Evolutionary conservation across 2,888 invertebrate species (phyloP).

Genomic region (Gerris lacustris): DNA sequence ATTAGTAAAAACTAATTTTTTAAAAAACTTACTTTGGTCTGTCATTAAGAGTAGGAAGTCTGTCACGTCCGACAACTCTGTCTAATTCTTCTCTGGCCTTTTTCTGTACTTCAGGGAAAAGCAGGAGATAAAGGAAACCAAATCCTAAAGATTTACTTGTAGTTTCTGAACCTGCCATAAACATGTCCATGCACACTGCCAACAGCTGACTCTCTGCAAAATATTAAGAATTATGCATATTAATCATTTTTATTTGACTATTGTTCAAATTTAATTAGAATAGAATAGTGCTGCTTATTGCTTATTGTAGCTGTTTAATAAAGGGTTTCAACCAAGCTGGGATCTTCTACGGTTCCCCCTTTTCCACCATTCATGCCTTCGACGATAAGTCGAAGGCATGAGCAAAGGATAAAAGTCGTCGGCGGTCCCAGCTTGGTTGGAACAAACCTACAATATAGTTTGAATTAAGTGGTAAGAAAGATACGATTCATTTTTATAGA

Average conservation of each 20-base stretch:
- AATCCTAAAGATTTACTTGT: constrained; percentile 68
- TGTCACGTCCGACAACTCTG: constrained; percentile 53
- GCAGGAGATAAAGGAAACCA: constrained; percentile 58
- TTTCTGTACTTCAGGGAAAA: constrained; percentile 57
- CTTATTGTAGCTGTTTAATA: neutral
- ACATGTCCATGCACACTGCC: constrained; percentile 72
- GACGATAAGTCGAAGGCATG: too few species aligned
- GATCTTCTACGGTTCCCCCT: neutral
- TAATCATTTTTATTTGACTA: neutral
- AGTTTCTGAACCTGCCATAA: constrained; percentile 78
- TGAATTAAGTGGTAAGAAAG: too few species aligned
- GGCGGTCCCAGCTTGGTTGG: too few species aligned
- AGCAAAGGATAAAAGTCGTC: too few species aligned
- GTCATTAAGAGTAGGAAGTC: constrained; percentile 57
- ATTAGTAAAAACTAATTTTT: too few species aligned
- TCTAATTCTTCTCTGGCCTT: constrained; percentile 70
- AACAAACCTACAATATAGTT: too few species aligned
- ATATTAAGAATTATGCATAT: neutral
- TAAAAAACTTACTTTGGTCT: constrained; percentile 47
- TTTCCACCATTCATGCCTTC: too few species aligned
- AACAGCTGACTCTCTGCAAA: constrained; percentile 56
- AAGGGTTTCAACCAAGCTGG: neutral
- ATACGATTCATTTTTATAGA: too few species aligned
- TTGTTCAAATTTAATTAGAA: neutral
- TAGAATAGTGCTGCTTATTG: neutral